These are phyloP conservation scores for Dioctria rufipes DNA, from an alignment of 2,888 invertebrate species.

Conservation along the genomic window DNA sequence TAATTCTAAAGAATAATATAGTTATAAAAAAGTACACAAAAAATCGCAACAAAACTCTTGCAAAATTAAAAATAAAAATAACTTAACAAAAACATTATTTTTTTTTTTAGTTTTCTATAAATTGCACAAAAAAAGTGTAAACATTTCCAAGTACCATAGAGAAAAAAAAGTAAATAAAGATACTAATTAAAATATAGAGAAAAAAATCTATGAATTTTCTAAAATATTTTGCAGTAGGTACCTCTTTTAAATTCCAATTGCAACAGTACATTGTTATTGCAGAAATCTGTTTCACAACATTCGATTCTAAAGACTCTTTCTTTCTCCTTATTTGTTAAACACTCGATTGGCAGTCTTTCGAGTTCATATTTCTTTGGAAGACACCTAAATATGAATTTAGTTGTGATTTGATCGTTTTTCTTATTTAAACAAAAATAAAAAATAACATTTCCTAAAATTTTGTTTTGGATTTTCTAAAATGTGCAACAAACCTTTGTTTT, in stretches of 20 bases:
- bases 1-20: too few relatives aligned
- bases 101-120: neutral
- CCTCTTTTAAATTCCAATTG: slow-evolving; percentile 69
- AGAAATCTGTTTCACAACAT: slow-evolving; percentile 71
- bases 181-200: slow-evolving; percentile 19
- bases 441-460: slow-evolving; percentile 5
- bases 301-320: slow-evolving; percentile 69
- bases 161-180: slow-evolving; percentile 11
- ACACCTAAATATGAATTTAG: slow-evolving; percentile 65
- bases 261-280: slow-evolving; percentile 71
- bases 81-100: neutral
- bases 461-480: neutral
- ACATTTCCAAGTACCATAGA: slow-evolving; percentile 40
- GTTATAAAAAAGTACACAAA: neutral
- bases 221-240: slow-evolving; percentile 61
- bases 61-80: slow-evolving; percentile 10
- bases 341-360: slow-evolving; percentile 70
- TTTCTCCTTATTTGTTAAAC: slow-evolving; percentile 70
- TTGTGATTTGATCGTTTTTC: slow-evolving; percentile 17
- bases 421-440: neutral
- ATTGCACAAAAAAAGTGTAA: slow-evolving; percentile 1
- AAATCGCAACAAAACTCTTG: slow-evolving; percentile 33
- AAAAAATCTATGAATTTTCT: neutral
- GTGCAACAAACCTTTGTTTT: slow-evolving; percentile 36
- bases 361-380: slow-evolving; percentile 70